These are phyloP conservation scores for Reticulitermes lucifugus DNA, from an alignment of 2,888 invertebrate species.

Conservation along the genomic window DNA sequence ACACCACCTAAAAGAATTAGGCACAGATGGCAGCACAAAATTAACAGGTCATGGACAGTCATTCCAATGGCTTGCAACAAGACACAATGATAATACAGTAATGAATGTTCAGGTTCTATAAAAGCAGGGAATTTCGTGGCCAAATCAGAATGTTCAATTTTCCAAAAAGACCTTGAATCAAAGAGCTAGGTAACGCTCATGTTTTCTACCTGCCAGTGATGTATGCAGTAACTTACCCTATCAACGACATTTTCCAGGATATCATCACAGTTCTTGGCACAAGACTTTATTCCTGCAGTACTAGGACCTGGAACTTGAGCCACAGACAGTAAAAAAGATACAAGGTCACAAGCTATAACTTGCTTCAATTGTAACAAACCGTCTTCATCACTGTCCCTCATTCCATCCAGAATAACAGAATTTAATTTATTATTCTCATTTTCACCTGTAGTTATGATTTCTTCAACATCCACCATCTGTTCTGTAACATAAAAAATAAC, in stretches of 20 bases:
- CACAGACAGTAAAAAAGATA: neutral
- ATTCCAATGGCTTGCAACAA: neutral
- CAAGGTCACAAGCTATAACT: neutral
- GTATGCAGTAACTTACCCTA: neutral
- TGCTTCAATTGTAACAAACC: neutral
- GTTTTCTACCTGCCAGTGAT: neutral
- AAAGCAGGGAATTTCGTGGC: neutral
- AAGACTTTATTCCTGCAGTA: neutral
- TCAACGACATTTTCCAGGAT: neutral
- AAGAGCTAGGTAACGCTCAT: neutral
- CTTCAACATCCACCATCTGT: neutral
- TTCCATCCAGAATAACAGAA: neutral
- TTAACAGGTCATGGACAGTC: neutral
- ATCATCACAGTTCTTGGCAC: neutral
- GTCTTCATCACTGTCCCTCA: neutral
- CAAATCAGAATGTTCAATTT: neutral
- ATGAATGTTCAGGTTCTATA: too few species aligned
- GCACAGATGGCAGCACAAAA: too few species aligned
- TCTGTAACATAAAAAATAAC: neutral
- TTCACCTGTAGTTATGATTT: neutral
- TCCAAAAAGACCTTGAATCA: neutral
- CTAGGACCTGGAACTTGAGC: neutral
- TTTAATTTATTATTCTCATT: neutral
- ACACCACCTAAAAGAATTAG: too few species aligned
- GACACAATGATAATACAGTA: neutral